Evolutionary conservation across 2,888 invertebrate genomes (phyloP), one percentile per base, ranked within the genome.

Genomic region (Chorisops tibialis): DNA sequence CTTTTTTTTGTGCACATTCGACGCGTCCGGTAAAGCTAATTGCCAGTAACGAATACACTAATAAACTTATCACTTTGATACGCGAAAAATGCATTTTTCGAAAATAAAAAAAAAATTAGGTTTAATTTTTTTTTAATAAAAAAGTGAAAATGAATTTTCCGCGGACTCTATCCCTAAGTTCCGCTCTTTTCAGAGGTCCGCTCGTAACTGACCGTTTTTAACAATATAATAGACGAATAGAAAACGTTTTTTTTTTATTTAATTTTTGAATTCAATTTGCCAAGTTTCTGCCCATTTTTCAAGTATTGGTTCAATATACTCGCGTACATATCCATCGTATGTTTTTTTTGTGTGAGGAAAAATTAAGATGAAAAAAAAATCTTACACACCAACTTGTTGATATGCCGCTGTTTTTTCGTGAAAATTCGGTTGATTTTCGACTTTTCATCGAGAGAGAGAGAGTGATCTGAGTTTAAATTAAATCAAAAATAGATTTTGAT

Each of bases 101-200:
- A 30, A 7, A 51, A 59, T 24, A 19, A 43, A 60, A 59, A 63
- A 62, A 54, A 65, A 63, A 52, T 61, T 30, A 30, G 5, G 9
- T 30, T 35, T 49, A 54, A 61, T 39, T 63, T 59, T 61, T 30
- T 60, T 41, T 50, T 63, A 41, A 54, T 18, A 38, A 41, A 54
- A 54, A 48, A 47, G 38, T 58, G 54, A 64, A 67, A 66, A 59
- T 61, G 62, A 63, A 63, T 73, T 75, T 77, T 75, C 72, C 78
- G 78, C 78, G 78, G 78, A 78, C 76, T 75, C 71, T 73, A 71
- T 67, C 69, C 67, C 69, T 70, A 76, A 74, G 76, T 78, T 77
- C 78, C 77, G 77, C 77, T 76, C 75, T 73, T 75, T 75, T 75
- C 75, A 77, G 74, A 75, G 78, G 78, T 78, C 78, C 78, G 78